Evolutionary conservation across 2,888 invertebrate genomes (phyloP), one percentile per base, ranked within the genome.

Genomic region (Deilephila porcellus): DNA sequence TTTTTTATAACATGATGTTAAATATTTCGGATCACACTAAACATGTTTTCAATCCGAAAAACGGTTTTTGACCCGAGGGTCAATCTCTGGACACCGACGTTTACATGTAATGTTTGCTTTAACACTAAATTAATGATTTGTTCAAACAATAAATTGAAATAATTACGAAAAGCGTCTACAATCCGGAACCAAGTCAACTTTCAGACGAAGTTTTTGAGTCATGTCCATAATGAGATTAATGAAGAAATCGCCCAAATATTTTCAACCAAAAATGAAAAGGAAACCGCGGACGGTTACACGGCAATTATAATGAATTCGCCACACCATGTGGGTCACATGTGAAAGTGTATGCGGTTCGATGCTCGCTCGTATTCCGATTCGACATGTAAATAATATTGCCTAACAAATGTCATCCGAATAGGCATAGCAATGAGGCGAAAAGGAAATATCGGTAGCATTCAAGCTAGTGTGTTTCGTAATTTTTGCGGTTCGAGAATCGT

Each of bases 301-400:
- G 25, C 25, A 52, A 67, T 67, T 67, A 67, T 67, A 52, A 64
- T 64, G 45, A 67, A 67, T 67, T 67, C 67, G 25, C 17, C 25
- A 25, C 52, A 14, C 20, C 34, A 67, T 45, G 67, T 70, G 63
- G 70, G 73, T 63, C 73, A 73, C 19, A 60, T 71, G 73, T 71
- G 73, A 73, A 73, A 71, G 71, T 60, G 71, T 71, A 71, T 37
- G 70, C 60, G 70, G 60, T 71, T 71, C 60, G 71, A 71, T 71
- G 60, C 52, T 71, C 71, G 60, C 20, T 60, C 45, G 45, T 71
- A 67, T 25, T 45, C 25, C 20, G 67, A 67, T 52, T 67, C 53
- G 53, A 67, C 37, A 72, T 64, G 56, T 59, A 20, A 53, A 56
- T 20, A 64, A 6, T 53, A 25, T 59, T 59, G 34, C 37, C 20